Evolutionary conservation across 2,797 vertebrate genomes (phyloP).

Genomic region (Babyrousa celebensis): DNA sequence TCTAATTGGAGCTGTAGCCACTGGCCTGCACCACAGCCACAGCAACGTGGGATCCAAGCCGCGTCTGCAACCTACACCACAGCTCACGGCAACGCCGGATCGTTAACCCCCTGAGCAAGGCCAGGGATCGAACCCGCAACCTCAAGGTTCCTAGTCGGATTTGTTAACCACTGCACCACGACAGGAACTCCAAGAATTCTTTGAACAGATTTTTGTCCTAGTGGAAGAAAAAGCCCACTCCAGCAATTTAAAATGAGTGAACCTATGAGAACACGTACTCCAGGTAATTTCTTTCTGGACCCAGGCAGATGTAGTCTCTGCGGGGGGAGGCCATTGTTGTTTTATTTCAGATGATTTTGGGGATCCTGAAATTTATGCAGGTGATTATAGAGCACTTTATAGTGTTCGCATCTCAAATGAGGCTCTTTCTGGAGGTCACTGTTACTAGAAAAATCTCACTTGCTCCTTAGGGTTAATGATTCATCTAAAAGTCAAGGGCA

Average conservation of each 20-base stretch:
- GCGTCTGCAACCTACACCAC: no score
- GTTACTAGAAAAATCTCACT: not conserved
- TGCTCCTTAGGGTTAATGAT: not conserved
- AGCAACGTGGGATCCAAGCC: no score
- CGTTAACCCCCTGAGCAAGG: no score
- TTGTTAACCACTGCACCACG: no score
- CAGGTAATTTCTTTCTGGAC: not conserved
- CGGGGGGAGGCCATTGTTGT: no score
- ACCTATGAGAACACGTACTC: not conserved
- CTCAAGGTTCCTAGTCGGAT: no score
- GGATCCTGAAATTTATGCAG: not conserved
- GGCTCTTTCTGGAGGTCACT: not conserved
- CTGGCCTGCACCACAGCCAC: no score
- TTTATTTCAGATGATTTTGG: not conserved
- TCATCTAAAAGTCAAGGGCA: constrained; percentile 9
- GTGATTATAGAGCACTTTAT: not conserved
- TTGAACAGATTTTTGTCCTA: constrained; percentile 8
- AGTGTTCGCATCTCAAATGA: not conserved
- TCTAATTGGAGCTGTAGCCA: no score
- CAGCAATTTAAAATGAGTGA: not conserved
- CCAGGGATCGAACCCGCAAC: no score
- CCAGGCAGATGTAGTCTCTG: not conserved
- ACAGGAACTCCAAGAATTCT: not conserved
- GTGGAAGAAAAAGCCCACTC: not conserved
- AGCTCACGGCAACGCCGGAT: no score